Evolutionary conservation across 2,888 invertebrate species (phyloP).

Genomic region (Notocelia uddmanniana): DNA sequence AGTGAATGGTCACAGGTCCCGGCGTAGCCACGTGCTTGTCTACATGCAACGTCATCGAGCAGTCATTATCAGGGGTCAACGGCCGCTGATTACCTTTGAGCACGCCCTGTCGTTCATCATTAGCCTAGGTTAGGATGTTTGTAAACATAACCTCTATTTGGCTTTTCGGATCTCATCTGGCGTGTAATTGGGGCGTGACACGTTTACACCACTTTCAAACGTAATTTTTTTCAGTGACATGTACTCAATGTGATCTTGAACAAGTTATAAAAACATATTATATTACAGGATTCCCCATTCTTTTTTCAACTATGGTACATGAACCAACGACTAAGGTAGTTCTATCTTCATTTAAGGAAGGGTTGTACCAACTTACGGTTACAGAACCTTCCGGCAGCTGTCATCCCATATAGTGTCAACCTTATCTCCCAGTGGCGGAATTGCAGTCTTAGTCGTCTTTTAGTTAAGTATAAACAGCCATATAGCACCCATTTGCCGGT

Average conservation of each 20-base stretch:
- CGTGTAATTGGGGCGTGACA: constrained; percentile 66
- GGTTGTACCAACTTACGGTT: too few species aligned
- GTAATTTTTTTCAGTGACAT: background rate
- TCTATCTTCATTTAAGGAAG: too few species aligned
- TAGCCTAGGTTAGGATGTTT: constrained; percentile 86
- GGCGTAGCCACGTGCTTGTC: constrained; percentile 70
- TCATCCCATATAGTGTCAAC: too few species aligned
- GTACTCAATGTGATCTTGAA: background rate
- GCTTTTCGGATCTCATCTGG: constrained; percentile 61
- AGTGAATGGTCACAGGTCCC: constrained; percentile 50
- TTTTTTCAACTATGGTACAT: too few species aligned
- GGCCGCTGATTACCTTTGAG: constrained; percentile 81
- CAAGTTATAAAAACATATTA: too few species aligned
- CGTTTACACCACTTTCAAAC: constrained; percentile 40
- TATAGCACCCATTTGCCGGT: too few species aligned
- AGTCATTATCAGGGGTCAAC: constrained; percentile 84
- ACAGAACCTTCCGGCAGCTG: too few species aligned
- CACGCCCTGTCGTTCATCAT: constrained; percentile 84
- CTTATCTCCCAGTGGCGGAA: too few species aligned
- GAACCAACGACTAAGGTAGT: too few species aligned
- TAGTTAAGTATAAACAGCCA: too few species aligned
- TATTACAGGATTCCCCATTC: too few species aligned
- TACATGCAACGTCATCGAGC: constrained; percentile 83
- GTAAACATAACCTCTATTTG: constrained; percentile 81
- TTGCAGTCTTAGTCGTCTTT: too few species aligned